A percentile compares a stretch with the other conserved stretches of the same genome.
These are phyloP conservation scores for Labeo rohita DNA, from an alignment of 2,113 vertebrate species.

Conservation along the genomic window DNA sequence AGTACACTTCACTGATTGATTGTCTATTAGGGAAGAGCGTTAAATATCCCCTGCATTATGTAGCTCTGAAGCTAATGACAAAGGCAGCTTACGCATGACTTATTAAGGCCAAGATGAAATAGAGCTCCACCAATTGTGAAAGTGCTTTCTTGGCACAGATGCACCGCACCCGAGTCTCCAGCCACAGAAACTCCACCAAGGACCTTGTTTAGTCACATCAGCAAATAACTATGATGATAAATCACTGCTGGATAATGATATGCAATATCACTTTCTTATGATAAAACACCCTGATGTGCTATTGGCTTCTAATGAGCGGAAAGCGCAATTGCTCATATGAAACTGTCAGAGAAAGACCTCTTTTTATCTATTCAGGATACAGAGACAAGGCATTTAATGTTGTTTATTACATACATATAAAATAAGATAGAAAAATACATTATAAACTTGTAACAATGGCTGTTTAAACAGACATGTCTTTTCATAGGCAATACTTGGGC, in stretches of 20 bases:
- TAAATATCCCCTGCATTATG: constrained; percentile 44
- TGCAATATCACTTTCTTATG: constrained; percentile 1
- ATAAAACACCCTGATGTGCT: constrained; percentile 28
- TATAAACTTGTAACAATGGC: constrained; percentile 95
- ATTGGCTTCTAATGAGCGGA: constrained; percentile 9
- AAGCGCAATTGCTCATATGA: background rate
- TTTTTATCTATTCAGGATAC: constrained; percentile 84
- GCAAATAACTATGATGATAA: constrained; percentile 1
- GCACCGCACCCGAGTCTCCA: constrained; percentile 31
- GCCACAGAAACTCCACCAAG: background rate
- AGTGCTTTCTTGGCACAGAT: constrained; percentile 56
- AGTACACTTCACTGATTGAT: constrained; percentile 42
- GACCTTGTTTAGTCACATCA: constrained; percentile 14
- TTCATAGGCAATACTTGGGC: constrained; percentile 91
- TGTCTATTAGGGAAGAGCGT: constrained; percentile 36
- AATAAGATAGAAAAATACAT: constrained; percentile 97
- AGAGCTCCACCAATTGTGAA: constrained; percentile 44
- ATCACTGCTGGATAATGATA: background rate
- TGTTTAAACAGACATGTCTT: constrained; percentile 94
- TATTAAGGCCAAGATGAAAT: constrained; percentile 45
- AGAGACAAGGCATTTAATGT: constrained; percentile 89
- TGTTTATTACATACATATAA: constrained; percentile 90
- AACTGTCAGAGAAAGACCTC: background rate
- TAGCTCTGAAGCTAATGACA: constrained; percentile 29
- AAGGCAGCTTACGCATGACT: background rate